phyloP scores from a whole-genome alignment of 2,797 vertebrate genomes.

The Eulemur mongoz region DNA sequence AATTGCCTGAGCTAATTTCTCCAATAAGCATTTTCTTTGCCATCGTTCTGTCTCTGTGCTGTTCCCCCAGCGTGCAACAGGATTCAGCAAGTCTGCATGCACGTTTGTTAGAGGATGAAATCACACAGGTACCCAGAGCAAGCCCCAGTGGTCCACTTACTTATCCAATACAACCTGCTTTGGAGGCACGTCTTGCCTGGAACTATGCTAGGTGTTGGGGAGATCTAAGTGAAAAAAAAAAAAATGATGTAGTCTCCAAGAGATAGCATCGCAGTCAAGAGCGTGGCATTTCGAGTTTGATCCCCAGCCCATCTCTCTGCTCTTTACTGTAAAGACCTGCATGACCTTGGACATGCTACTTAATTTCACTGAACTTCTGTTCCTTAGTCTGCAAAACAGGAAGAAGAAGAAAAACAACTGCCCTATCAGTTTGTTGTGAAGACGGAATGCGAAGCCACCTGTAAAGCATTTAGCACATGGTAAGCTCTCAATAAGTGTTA shows the following conservation, averaged over 20 bases:
- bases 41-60: not conserved
- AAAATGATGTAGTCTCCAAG: not conserved
- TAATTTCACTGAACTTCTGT: not conserved
- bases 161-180: not conserved
- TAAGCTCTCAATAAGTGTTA: not conserved
- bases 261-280: not conserved
- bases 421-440: not conserved
- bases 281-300: not conserved
- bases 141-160: not conserved
- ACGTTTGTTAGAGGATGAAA: not conserved
- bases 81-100: not conserved
- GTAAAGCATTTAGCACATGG: not conserved
- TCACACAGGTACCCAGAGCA: not conserved
- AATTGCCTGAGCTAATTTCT: conserved; percentile 39
- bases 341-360: not conserved
- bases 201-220: not conserved
- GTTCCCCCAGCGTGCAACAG: not conserved
- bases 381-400: not conserved
- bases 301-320: not conserved
- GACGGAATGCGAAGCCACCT: not conserved
- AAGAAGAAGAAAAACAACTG: not conserved
- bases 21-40: not conserved
- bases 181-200: not conserved
- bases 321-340: not conserved
- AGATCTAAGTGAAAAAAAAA: not conserved